Evolutionary conservation across 2,888 invertebrate species (phyloP).

Genomic region (Dione vanillae): DNA sequence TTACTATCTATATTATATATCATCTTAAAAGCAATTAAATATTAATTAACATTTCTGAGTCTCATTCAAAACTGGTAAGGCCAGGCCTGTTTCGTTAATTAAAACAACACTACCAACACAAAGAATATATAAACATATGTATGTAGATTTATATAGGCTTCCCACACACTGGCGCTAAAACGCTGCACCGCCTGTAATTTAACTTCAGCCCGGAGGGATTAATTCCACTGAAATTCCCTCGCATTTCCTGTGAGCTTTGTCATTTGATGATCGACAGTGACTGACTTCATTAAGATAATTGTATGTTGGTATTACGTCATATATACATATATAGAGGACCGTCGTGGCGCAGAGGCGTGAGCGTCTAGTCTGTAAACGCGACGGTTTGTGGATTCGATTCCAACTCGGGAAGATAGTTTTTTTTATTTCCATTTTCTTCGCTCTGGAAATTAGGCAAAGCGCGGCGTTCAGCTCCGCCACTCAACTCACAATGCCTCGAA

Average conservation of each 20-base stretch:
- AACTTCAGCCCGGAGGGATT: constrained; percentile 22
- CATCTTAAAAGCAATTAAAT: not conserved
- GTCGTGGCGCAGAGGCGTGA: too few species aligned
- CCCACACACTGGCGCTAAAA: constrained; percentile 9
- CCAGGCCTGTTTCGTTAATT: not conserved
- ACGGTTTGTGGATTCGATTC: too few species aligned
- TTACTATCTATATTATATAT: too few species aligned
- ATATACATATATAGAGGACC: too few species aligned
- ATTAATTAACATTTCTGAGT: not conserved
- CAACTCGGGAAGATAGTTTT: too few species aligned
- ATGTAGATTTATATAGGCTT: not conserved
- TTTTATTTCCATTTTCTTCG: too few species aligned
- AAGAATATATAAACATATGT: not conserved
- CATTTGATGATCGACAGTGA: constrained; percentile 20
- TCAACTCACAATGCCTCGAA: too few species aligned
- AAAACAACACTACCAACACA: not conserved
- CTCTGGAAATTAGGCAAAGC: too few species aligned
- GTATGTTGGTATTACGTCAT: too few species aligned
- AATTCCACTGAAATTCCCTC: constrained; percentile 24
- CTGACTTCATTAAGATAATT: constrained; percentile 20
- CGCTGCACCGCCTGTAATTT: constrained; percentile 27
- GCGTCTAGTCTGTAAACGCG: too few species aligned
- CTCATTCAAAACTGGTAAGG: too few species aligned
- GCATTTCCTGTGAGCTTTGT: constrained; percentile 26
- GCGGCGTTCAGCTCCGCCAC: too few species aligned